A percentile compares a stretch with the other conserved stretches of the same genome.
Evolutionary conservation across 2,797 vertebrate species (phyloP).

Genomic region (Ciconia nigra): DNA sequence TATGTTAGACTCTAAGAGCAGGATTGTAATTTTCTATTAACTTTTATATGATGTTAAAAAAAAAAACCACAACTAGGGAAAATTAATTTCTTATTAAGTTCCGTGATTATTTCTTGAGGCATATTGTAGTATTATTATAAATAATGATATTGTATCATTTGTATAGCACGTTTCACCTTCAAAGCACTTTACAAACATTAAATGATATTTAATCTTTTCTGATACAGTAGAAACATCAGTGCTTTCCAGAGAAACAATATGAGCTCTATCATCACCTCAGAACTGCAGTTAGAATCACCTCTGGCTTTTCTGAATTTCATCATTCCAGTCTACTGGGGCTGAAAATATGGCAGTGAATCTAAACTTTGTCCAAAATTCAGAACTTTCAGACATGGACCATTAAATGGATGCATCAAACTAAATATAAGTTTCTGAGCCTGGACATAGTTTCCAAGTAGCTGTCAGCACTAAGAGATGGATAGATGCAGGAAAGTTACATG

Average conservation of each 20-base stretch:
- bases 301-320: background rate
- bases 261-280: background rate
- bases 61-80: background rate
- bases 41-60: background rate
- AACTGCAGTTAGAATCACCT: background rate
- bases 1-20: background rate
- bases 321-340: background rate
- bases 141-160: background rate
- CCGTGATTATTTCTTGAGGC: background rate
- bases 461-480: background rate
- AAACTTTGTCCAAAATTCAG: background rate
- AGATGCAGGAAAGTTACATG: background rate
- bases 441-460: background rate
- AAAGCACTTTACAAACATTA: background rate
- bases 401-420: background rate
- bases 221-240: background rate
- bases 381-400: background rate
- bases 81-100: slow-evolving; percentile 17
- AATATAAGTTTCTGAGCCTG: background rate
- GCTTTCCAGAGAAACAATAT: background rate
- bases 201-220: background rate
- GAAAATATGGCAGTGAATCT: background rate
- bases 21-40: slow-evolving; percentile 7
- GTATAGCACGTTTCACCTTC: slow-evolving; percentile 17
- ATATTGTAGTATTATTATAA: background rate